Conservation (phyloP, 1,140 invertebrate species). For the Hycleus cichorii region DNA sequence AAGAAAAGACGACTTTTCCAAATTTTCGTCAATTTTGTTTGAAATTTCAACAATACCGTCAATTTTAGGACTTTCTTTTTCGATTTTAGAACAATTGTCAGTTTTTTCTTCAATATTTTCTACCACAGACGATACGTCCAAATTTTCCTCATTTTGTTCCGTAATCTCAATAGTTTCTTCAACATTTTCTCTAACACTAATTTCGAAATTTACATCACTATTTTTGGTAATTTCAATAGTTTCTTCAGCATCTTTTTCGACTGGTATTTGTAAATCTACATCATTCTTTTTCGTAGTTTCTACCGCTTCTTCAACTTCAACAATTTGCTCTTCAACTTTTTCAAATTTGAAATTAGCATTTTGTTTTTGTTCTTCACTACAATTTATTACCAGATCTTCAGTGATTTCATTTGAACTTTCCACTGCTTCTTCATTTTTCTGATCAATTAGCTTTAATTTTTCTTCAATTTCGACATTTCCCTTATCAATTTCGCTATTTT, state of each 20-base stretch:
- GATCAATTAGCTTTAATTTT: conserved; percentile 18
- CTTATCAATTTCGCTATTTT: conserved; percentile 21
- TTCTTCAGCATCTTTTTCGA: not conserved
- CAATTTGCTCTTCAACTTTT: not conserved
- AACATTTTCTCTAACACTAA: not conserved
- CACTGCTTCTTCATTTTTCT: not conserved
- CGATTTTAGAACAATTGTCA: too few relatives aligned
- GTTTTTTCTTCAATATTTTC: too few relatives aligned
- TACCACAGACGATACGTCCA: too few relatives aligned
- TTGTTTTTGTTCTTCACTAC: not conserved
- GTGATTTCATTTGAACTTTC: too few relatives aligned
- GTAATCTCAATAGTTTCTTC: too few relatives aligned
- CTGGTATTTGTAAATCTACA: not conserved
- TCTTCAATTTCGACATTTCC: conserved; percentile 33
- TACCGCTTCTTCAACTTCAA: not conserved
- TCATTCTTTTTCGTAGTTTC: too few relatives aligned
- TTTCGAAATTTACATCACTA: not conserved
- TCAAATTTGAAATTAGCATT: not conserved
- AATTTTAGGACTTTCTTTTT: too few relatives aligned
- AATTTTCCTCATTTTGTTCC: not conserved
- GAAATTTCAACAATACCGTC: too few relatives aligned
- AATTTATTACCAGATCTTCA: not conserved
- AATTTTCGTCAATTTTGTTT: too few relatives aligned
- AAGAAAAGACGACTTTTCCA: too few relatives aligned
- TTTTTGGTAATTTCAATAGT: not conserved